Evolutionary conservation across 2,113 vertebrate species (phyloP).

Genomic region (Ammospiza caudacuta): DNA sequence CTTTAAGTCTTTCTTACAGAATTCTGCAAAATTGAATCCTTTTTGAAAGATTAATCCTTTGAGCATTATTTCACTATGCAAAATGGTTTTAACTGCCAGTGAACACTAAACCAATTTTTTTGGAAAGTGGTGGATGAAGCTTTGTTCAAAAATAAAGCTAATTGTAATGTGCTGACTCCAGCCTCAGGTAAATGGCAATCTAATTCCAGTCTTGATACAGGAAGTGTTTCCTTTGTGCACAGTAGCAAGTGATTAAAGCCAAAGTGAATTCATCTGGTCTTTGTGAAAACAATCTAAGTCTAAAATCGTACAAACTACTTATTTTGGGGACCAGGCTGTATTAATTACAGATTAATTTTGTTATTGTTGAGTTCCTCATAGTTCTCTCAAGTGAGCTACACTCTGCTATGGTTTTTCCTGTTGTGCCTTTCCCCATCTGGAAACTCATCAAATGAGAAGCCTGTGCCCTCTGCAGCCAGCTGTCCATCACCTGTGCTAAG

Average conservation of each 20-base stretch:
- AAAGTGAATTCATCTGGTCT: neutral
- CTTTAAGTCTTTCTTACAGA: neutral
- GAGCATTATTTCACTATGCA: conserved; percentile 17
- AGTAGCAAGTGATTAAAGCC: neutral
- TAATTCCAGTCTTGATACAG: neutral
- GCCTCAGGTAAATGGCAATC: neutral
- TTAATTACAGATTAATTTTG: neutral
- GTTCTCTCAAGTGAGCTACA: neutral
- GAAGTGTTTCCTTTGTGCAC: neutral
- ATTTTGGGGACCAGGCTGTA: neutral
- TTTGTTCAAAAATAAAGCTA: conserved; percentile 29
- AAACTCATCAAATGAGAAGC: neutral
- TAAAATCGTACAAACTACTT: neutral
- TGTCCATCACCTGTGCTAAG: neutral
- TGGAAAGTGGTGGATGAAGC: neutral
- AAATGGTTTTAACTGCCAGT: neutral
- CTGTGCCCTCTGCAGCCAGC: neutral
- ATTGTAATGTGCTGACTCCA: neutral
- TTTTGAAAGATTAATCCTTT: neutral
- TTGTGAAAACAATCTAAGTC: neutral
- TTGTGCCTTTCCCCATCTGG: neutral
- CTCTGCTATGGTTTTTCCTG: neutral
- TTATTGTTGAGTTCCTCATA: neutral
- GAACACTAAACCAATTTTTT: neutral
- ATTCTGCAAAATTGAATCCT: neutral